Evolutionary conservation across 2,888 invertebrate genomes (phyloP).

Genomic region (Cataglyphis altisquamis): DNA sequence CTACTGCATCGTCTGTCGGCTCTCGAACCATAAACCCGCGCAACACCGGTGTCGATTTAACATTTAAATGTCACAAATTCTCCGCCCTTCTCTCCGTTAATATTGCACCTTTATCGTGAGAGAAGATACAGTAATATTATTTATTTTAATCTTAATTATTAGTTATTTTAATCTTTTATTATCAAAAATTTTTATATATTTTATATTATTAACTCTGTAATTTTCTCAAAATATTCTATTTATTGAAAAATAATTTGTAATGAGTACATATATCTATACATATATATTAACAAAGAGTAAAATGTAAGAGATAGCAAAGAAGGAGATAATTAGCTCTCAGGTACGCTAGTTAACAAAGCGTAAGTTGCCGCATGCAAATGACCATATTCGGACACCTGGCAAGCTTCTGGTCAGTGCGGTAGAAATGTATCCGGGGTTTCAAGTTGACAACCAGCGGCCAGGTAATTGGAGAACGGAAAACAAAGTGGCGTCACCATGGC

Average conservation of each 20-base stretch:
- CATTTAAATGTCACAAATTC: constrained; percentile 22
- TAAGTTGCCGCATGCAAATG: not conserved
- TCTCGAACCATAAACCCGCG: not conserved
- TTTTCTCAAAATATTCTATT: not conserved
- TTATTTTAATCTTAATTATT: not conserved
- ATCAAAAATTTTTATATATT: not conserved
- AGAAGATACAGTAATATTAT: not conserved
- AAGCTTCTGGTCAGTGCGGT: constrained; percentile 43
- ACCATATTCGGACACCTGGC: not conserved
- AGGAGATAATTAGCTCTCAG: not conserved
- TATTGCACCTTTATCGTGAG: not conserved
- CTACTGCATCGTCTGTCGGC: not conserved
- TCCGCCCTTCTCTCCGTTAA: not conserved
- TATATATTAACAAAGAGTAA: too few relatives aligned
- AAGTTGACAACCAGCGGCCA: constrained; percentile 78
- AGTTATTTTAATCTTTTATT: not conserved
- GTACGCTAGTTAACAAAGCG: not conserved
- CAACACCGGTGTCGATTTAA: not conserved
- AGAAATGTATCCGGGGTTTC: constrained; percentile 68
- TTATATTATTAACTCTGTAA: not conserved
- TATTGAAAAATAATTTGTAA: not conserved
- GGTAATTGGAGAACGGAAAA: constrained; percentile 81
- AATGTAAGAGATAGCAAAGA: not conserved
- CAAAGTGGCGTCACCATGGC: constrained; percentile 79
- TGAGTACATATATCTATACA: too few relatives aligned